A percentile compares a stretch with the other conserved stretches of the same genome.
Conservation (phyloP, 2,888 invertebrate species). For the Trilocha varians region DNA sequence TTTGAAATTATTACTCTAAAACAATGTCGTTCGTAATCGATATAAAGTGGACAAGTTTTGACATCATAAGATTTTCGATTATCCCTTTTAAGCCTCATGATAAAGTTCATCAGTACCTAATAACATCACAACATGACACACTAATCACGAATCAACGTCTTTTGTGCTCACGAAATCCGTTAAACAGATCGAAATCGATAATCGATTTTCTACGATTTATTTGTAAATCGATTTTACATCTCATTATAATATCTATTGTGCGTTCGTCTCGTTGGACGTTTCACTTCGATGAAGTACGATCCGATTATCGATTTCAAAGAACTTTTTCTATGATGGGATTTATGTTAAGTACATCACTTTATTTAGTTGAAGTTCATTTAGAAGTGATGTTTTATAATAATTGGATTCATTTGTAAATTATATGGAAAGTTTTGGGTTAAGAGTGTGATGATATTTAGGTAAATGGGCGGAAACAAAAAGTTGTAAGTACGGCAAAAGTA, state of each 20-base stretch:
- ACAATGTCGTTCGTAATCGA: too few species aligned
- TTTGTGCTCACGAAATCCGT: neutral
- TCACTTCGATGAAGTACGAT: neutral
- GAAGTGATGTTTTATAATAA: too few species aligned
- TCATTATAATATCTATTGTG: neutral
- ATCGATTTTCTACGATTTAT: neutral
- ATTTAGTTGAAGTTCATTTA: too few species aligned
- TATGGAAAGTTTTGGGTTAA: too few species aligned
- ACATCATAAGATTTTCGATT: too few species aligned
- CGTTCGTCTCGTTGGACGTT: neutral
- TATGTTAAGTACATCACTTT: neutral
- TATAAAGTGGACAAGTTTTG: too few species aligned
- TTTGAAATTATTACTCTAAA: too few species aligned
- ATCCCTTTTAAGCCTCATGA: neutral
- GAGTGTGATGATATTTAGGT: too few species aligned
- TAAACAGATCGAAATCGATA: neutral
- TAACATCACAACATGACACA: neutral
- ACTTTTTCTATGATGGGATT: too few species aligned
- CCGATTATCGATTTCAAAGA: neutral
- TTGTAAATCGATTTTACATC: neutral
- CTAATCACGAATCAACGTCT: neutral
- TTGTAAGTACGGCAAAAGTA: too few species aligned
- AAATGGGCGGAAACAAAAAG: too few species aligned
- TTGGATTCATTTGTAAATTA: too few species aligned
- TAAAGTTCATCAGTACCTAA: neutral